Conservation (phyloP, 2,113 vertebrate species). For the Trachemys scripta region DNA sequence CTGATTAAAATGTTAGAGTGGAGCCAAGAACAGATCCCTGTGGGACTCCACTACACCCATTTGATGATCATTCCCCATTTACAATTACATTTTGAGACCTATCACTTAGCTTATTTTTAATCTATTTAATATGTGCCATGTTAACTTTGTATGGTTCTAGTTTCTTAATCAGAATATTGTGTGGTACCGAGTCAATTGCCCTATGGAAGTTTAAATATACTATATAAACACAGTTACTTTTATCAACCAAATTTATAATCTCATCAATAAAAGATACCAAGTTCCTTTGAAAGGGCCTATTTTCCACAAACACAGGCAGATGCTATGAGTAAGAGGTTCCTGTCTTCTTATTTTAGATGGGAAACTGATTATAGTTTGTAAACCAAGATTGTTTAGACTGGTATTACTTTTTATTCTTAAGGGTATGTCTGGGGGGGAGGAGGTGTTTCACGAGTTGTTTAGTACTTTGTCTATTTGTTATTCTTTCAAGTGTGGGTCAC, state of each 20-base stretch:
- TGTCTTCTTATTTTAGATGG: background rate
- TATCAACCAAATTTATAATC: background rate
- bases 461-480: accelerated
- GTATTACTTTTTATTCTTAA: background rate
- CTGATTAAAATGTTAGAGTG: too few species aligned
- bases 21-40: too few species aligned
- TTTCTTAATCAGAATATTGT: background rate
- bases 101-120: too few species aligned
- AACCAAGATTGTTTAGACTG: background rate
- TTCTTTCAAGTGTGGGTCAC: background rate
- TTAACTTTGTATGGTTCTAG: background rate
- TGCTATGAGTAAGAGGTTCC: background rate
- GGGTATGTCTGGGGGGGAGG: background rate
- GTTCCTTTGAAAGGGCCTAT: background rate
- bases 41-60: too few species aligned
- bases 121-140: too few species aligned
- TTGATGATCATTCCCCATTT: too few species aligned
- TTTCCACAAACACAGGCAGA: background rate
- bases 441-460: background rate
- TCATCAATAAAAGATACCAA: background rate
- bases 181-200: background rate
- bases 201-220: background rate
- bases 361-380: background rate
- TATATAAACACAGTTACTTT: background rate
- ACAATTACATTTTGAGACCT: too few species aligned